Base-by-base conservation (phyloP, 2,797 vertebrate species). In the Acanthurus leucopareius region DNA sequence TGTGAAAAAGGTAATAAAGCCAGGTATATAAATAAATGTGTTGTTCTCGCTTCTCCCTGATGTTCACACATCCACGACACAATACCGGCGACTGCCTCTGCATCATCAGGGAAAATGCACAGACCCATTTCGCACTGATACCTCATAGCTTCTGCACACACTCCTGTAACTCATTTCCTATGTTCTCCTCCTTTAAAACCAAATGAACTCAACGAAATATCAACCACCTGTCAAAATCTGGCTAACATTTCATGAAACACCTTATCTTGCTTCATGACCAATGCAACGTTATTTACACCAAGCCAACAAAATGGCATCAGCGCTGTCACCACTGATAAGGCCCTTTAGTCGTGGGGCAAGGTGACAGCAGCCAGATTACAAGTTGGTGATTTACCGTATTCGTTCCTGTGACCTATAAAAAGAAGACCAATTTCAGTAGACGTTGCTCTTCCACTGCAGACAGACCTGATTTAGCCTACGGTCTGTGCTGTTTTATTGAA, bases 321-420 rank as follows among this genome's bases (percentile, higher is more conserved):
- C 79, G 16, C 86, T 86, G 89, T 84, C 58, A 68, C 76, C 11
- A 54, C 84, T 52, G 91, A 93, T 94, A 93, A 92, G 83, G 56
- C 69, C 88, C 72, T 88, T 83, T 80, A 87, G 85, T 79, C 40
- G 57, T 58, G 89, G 40, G 85, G 83, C 73, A 69, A 86, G 83
- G 89, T 91, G 91, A 94, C 91, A 91, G 90, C 89, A 88, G 82
- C 65, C 83, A 92, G 92, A 94, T 94, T 92, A 93, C 89, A 88
- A 87, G 77, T 78, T 84, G 75, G 83, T 91, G 88, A 93, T 94
- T 92, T 92, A 88, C 89, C 79, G 89, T 88, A 84, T 92, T 92
- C 75, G 86, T 92, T 92, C 85, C 73, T 62, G 80, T 89, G 91
- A 93, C 92, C 88, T 87, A 89, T 35, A 83, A 91, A 88, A 87